Conservation (phyloP, 92 coral and sea anemone species). For the Plumapathes pennacea region DNA sequence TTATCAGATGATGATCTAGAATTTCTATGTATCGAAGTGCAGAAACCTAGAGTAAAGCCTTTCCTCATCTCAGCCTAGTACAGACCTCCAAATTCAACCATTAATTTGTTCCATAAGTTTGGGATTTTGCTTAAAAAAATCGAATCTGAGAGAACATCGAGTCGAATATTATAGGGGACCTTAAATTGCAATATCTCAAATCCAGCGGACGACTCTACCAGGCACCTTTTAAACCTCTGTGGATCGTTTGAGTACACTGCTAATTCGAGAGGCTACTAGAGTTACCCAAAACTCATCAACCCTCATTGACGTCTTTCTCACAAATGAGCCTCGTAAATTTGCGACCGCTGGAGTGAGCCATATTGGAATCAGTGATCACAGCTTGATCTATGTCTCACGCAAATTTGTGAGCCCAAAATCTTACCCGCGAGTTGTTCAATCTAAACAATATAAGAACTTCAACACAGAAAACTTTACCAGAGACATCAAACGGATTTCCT, state of each 20-base stretch:
- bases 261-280: conserved; percentile 27
- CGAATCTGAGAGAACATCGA: conserved; percentile 31
- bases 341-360: conserved; percentile 13
- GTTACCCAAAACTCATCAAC: conserved; percentile 18
- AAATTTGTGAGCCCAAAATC: conserved; percentile 12
- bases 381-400: conserved; percentile 11
- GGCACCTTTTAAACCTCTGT: conserved; percentile 31
- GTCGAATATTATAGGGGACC: conserved; percentile 31
- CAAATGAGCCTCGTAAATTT: conserved; percentile 28
- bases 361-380: conserved; percentile 24
- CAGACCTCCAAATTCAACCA: conserved; percentile 26
- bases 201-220: conserved; percentile 20
- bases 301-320: conserved; percentile 32
- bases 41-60: conserved; percentile 32
- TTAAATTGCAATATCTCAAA: conserved; percentile 20
- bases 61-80: conserved; percentile 36
- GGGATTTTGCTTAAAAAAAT: conserved; percentile 19
- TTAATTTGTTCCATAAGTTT: conserved; percentile 13
- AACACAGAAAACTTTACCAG: conserved; percentile 1
- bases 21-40: conserved; percentile 17
- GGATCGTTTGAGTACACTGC: conserved; percentile 17
- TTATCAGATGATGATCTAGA: conserved; percentile 23
- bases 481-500: conserved; percentile 18
- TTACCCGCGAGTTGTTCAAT: conserved; percentile 12
- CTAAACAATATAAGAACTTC: conserved; percentile 12